phyloP scores from a whole-genome alignment of 2,797 vertebrate genomes.

The Channa striata region DNA sequence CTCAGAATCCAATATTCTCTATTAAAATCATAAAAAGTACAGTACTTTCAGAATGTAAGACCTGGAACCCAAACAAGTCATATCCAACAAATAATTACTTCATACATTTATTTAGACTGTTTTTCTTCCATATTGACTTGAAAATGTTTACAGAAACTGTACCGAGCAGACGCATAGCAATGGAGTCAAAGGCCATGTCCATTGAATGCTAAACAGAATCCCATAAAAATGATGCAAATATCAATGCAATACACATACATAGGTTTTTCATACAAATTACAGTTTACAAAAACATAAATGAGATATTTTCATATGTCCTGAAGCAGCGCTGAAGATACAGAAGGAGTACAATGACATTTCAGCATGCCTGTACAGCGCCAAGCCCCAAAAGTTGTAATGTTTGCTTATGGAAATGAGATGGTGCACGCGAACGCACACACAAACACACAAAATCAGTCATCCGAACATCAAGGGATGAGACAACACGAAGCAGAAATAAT shows the following conservation, averaged over 20 bases:
- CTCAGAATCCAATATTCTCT: too few species aligned
- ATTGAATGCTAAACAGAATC: conserved; percentile 80
- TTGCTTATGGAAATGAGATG: conserved; percentile 49
- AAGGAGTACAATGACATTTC: conserved; percentile 63
- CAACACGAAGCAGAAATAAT: conserved; percentile 70
- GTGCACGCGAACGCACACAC: conserved; percentile 39
- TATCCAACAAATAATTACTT: conserved; percentile 55
- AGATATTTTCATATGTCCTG: conserved; percentile 73
- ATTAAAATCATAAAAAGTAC: too few species aligned
- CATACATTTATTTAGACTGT: conserved; percentile 82
- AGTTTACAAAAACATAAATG: conserved; percentile 84
- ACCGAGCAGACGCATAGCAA: conserved; percentile 81
- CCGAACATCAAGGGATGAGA: conserved; percentile 57
- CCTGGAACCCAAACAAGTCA: neutral
- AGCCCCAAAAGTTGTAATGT: conserved; percentile 45
- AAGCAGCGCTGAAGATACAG: conserved; percentile 74
- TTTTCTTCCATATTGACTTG: conserved; percentile 78
- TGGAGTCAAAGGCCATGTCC: conserved; percentile 77
- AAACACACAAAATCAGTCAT: conserved; percentile 42
- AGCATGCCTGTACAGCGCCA: conserved; percentile 68
- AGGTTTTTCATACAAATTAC: conserved; percentile 82
- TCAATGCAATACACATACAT: conserved; percentile 79
- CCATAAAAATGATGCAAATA: conserved; percentile 84
- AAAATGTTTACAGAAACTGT: conserved; percentile 82
- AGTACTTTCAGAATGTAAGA: neutral